Conservation (phyloP, 2,113 vertebrate species). For the Crotalus horridus region DNA sequence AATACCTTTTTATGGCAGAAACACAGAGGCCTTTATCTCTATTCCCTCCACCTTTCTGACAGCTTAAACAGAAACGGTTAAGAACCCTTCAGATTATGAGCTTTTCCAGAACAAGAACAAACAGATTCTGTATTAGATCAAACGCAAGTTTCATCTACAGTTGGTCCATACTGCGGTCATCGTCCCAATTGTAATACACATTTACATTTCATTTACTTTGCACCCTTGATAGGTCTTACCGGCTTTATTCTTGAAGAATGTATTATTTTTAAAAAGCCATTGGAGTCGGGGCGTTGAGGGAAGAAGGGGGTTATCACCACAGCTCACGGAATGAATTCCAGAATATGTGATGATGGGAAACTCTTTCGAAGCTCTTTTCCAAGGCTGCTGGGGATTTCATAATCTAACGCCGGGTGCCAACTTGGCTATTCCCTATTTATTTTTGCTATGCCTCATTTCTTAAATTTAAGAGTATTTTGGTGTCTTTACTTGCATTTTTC, state of each 20-base stretch:
- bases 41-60: not conserved
- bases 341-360: not conserved
- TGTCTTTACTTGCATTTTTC: not conserved
- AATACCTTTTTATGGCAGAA: not conserved
- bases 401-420: not conserved
- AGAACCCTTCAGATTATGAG: not conserved
- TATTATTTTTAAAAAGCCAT: not conserved
- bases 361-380: not conserved
- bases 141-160: not conserved
- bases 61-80: not conserved
- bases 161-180: not conserved
- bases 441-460: not conserved
- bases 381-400: not conserved
- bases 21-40: not conserved
- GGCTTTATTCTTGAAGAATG: not conserved
- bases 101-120: not conserved
- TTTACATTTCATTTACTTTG: not conserved
- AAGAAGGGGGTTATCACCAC: not conserved
- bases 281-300: not conserved
- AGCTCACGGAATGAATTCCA: not conserved
- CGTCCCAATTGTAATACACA: not conserved
- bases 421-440: not conserved
- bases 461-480: not conserved
- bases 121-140: not conserved
- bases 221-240: not conserved